Base-by-base conservation (phyloP, 2,797 vertebrate genomes). In the Tadarida brasiliensis region DNA sequence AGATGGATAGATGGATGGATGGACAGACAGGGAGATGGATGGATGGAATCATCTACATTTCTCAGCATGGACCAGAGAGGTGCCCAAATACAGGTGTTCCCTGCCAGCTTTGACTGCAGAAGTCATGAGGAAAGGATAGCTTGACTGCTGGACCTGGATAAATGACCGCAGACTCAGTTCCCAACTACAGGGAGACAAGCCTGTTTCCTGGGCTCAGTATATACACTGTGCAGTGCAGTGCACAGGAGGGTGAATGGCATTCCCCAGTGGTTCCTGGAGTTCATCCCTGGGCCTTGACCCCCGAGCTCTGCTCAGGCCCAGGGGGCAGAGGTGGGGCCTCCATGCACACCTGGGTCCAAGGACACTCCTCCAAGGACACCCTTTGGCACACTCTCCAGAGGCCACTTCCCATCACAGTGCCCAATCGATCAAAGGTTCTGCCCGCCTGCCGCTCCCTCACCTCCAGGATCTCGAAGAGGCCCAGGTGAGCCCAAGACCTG, bases 161-260 rank as follows among this genome's bases (percentile, higher is more conserved):
- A 6, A 10, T 6, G 74, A 24, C 3, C n/a, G 3, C 24, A 1
- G 49, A 20, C 56, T 11, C 54, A 1, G 47, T 0, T 11, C 49
- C 39, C 22, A 1, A 22, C 7, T 14, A n/a, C 56, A 49, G 30
- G 39, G 49, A 7, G 9, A 8, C 1, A n/a, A 16, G 15, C 61
- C 28, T 26, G 1, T 5, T 5, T 5, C 33, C 68, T 17, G 5
- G 15, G 49, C 88, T 84, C n/a, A 0, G 70, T 0, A 1, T 15
- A 2, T 0, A 1, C 47, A 2, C 67, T 1, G 22, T 1, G 59
- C 44, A 49, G 63, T 0, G 4, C 22, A 2, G 51, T 24, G 7
- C 0, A 2, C 30, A 0, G 33, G 6, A n/a, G 2, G 1, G 24
- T 7, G 0, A 7, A 14, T 0, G 6, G 47, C 5, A 0, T 3